Evolutionary conservation across 2,888 invertebrate genomes (phyloP).

Genomic region (Lydus trimaculatus): DNA sequence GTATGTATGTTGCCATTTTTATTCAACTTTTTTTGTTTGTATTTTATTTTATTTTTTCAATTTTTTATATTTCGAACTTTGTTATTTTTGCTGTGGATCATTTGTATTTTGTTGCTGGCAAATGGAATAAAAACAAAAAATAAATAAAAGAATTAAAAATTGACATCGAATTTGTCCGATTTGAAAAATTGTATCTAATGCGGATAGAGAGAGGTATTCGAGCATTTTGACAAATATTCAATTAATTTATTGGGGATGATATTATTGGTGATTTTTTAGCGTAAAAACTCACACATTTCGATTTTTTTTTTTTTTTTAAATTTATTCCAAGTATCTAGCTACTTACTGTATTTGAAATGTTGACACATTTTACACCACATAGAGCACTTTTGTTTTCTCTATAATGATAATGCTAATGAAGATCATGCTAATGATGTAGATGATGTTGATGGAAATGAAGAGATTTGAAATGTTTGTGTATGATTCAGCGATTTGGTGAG

Average conservation of each 20-base stretch:
- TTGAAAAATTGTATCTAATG: neutral
- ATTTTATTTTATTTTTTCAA: neutral
- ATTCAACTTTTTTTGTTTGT: neutral
- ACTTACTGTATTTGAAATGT: too few relatives aligned
- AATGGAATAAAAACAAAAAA: too few relatives aligned
- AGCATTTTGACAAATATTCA: neutral
- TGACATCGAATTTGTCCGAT: neutral
- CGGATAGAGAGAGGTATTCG: neutral
- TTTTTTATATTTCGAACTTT: too few relatives aligned
- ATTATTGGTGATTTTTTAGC: too few relatives aligned
- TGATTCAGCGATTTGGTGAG: neutral
- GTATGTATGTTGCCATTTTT: slow-evolving; percentile 1
- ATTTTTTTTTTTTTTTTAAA: too few relatives aligned
- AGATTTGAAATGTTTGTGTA: neutral
- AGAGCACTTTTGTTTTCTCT: too few relatives aligned
- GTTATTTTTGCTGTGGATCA: neutral
- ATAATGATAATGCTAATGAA: neutral
- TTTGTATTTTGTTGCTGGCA: too few relatives aligned
- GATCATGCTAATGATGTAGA: neutral
- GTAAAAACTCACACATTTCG: too few relatives aligned
- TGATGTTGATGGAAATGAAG: neutral
- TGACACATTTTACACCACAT: too few relatives aligned
- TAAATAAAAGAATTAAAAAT: neutral
- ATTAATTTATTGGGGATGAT: neutral
- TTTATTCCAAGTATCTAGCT: too few relatives aligned